phyloP scores from a whole-genome alignment of 2,113 vertebrate genomes.

The Sylvietta virens region DNA sequence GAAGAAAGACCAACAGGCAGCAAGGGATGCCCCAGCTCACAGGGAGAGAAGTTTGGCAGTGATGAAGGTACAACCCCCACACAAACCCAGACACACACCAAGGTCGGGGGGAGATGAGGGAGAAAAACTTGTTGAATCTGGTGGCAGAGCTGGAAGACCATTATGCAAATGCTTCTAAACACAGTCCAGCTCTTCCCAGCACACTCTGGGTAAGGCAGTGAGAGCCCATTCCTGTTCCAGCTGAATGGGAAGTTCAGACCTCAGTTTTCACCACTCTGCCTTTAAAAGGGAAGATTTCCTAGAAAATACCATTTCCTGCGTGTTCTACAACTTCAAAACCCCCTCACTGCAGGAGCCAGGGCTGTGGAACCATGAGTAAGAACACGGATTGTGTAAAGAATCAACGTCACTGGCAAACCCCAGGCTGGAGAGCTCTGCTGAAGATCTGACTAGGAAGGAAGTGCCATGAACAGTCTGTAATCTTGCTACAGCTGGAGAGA shows the following conservation, averaged over 20 bases:
- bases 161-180: background rate
- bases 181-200: background rate
- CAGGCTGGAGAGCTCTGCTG: background rate
- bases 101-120: background rate
- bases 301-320: background rate
- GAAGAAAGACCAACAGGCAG: background rate
- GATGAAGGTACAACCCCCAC: background rate
- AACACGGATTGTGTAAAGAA: accelerated
- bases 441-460: background rate
- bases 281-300: background rate
- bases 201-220: background rate
- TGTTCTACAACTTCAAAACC: background rate
- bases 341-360: background rate
- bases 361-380: accelerated
- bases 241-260: background rate
- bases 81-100: background rate
- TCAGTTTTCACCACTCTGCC: background rate
- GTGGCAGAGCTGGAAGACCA: background rate
- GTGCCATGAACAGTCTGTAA: background rate
- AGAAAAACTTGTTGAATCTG: background rate
- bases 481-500: background rate
- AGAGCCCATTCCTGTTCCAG: background rate
- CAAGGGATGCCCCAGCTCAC: background rate
- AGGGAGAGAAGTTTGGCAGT: background rate
- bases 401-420: background rate